These are phyloP conservation scores for Rhogogaster chlorosoma DNA, from an alignment of 2,888 invertebrate genomes.

Conservation along the genomic window DNA sequence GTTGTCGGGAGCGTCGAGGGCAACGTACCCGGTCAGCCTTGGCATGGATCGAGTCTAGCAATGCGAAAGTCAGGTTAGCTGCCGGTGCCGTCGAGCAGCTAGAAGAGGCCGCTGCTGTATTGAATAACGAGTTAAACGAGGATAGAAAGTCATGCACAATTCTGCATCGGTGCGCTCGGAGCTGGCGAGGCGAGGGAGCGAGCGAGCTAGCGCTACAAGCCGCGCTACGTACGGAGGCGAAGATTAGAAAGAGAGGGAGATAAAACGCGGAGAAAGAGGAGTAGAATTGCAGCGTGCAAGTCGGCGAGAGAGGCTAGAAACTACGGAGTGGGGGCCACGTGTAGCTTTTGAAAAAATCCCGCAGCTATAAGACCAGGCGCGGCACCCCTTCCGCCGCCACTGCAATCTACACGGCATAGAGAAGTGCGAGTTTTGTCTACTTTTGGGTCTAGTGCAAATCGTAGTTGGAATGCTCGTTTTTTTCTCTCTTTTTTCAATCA, in stretches of 20 bases:
- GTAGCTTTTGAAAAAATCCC: constrained; percentile 76
- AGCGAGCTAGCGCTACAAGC: constrained; percentile 49
- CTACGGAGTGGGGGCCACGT: constrained; percentile 66
- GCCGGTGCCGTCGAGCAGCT: constrained; percentile 55
- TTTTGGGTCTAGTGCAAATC: constrained; percentile 19
- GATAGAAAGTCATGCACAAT: constrained; percentile 38
- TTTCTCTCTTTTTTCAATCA: not conserved
- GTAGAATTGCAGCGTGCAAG: constrained; percentile 21
- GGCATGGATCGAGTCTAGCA: constrained; percentile 78
- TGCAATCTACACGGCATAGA: constrained; percentile 65
- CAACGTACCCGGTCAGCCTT: constrained; percentile 78
- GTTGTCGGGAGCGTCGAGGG: constrained; percentile 72
- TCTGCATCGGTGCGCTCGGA: constrained; percentile 46
- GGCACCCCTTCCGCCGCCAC: constrained; percentile 72
- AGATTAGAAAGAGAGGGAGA: constrained; percentile 47
- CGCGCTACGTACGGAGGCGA: constrained; percentile 49
- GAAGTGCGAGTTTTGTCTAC: constrained; percentile 30
- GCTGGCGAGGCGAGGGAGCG: constrained; percentile 54
- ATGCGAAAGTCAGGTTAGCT: constrained; percentile 76
- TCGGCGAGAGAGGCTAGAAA: constrained; percentile 43
- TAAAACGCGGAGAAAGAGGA: constrained; percentile 47
- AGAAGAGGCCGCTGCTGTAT: constrained; percentile 22
- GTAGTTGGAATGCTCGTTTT: not conserved
- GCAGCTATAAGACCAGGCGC: constrained; percentile 77
- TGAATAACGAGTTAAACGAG: constrained; percentile 4